These are phyloP conservation scores for Clarias pachynema DNA, from an alignment of 2,797 vertebrate genomes.

Conservation along the genomic window DNA sequence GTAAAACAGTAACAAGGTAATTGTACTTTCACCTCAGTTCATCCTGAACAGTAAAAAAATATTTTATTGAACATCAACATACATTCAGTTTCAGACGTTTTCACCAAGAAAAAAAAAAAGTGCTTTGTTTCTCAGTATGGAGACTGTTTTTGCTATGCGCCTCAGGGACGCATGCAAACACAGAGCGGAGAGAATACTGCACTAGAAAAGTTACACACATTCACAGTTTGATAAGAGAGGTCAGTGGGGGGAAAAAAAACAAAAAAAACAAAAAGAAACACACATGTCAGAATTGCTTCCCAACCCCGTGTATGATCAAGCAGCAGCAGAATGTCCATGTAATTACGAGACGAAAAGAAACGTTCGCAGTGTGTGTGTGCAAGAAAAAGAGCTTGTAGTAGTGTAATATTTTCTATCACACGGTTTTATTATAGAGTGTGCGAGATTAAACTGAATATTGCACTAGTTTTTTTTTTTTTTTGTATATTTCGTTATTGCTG, in stretches of 20 bases:
- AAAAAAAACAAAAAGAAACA: slow-evolving; percentile 11
- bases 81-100: slow-evolving; percentile 49
- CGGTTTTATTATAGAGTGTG: not conserved
- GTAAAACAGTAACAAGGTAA: not conserved
- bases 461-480: slow-evolving; percentile 4
- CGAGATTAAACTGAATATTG: slow-evolving; percentile 2
- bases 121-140: slow-evolving; percentile 27
- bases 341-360: slow-evolving; percentile 17
- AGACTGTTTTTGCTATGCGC: slow-evolving; percentile 7
- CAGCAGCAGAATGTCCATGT: slow-evolving; percentile 26
- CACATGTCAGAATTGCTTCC: slow-evolving; percentile 23
- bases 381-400: slow-evolving; percentile 3
- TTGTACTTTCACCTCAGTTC: not conserved
- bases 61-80: slow-evolving; percentile 76
- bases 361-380: slow-evolving; percentile 12
- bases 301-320: slow-evolving; percentile 13
- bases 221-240: slow-evolving; percentile 54
- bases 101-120: slow-evolving; percentile 47
- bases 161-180: slow-evolving; percentile 26
- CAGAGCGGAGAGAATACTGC: slow-evolving; percentile 49
- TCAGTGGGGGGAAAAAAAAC: slow-evolving; percentile 11
- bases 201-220: slow-evolving; percentile 44
- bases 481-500: slow-evolving; percentile 32
- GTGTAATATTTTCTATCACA: slow-evolving; percentile 20
- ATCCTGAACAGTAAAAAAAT: slow-evolving; percentile 57